Percentiles rank a stretch among this genome's conserved stretches.
Conservation (phyloP, 2,797 vertebrate species). For the Bradypodion pumilum region DNA sequence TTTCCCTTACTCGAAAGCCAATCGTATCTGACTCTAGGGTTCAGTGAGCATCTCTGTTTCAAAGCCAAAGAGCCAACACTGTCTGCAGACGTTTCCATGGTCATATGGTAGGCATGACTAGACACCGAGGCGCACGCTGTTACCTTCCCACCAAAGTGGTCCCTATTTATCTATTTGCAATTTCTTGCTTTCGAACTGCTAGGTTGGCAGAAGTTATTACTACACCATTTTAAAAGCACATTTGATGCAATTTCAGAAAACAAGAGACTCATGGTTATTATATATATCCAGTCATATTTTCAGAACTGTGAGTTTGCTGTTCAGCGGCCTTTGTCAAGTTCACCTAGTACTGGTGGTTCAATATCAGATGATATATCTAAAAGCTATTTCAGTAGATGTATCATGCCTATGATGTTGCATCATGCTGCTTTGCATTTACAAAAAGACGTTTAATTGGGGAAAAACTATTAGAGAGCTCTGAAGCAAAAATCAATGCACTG, state of each 20-base stretch:
- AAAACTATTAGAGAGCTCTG: conserved; percentile 28
- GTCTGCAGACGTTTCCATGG: too few relatives aligned
- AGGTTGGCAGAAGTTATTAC: too few relatives aligned
- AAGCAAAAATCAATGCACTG: conserved; percentile 35
- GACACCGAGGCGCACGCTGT: too few relatives aligned
- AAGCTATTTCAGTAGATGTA: conserved; percentile 39
- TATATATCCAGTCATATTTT: conserved; percentile 36
- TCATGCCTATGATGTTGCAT: conserved; percentile 37
- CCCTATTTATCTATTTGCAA: too few relatives aligned
- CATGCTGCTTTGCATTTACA: conserved; percentile 19
- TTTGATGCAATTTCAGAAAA: not conserved
- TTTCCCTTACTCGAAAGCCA: too few relatives aligned
- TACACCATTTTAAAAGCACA: not conserved
- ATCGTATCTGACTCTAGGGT: too few relatives aligned
- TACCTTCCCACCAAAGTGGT: too few relatives aligned
- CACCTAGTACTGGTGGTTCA: conserved; percentile 31
- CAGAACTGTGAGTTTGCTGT: conserved; percentile 42
- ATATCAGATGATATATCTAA: conserved; percentile 54
- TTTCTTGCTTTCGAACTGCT: too few relatives aligned
- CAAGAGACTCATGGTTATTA: not conserved
- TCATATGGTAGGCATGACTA: too few relatives aligned
- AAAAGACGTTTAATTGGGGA: conserved; percentile 19
- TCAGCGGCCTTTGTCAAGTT: conserved; percentile 40
- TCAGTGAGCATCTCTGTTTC: too few relatives aligned
- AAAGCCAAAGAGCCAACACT: too few relatives aligned